Evolutionary conservation across 2,797 vertebrate genomes (phyloP).

Genomic region (Phalloptychus januarius): DNA sequence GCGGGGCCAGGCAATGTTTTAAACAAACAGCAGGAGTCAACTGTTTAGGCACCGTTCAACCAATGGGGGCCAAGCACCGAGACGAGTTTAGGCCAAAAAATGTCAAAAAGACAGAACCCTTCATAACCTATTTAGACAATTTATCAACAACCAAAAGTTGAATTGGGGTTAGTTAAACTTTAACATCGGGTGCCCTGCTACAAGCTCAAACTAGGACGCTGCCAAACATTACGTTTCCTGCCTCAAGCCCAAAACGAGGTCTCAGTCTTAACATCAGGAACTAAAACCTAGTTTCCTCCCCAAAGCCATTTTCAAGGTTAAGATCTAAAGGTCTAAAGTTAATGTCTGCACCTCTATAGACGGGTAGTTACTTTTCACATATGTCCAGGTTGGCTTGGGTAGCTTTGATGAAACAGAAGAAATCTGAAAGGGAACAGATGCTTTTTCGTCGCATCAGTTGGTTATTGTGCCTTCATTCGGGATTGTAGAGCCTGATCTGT

Average conservation of each 20-base stretch:
- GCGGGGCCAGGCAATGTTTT: no score
- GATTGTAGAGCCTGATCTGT: neutral
- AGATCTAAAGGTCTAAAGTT: no score
- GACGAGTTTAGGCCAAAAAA: no score
- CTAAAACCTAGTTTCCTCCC: neutral
- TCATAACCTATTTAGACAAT: no score
- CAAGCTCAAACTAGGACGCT: neutral
- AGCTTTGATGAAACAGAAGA: neutral
- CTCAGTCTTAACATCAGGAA: neutral
- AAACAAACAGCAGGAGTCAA: no score
- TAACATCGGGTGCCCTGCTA: neutral
- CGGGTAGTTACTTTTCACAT: neutral
- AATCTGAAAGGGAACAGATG: neutral
- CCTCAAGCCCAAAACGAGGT: neutral
- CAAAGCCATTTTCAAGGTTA: neutral
- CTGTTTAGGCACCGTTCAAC: no score
- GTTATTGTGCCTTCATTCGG: neutral
- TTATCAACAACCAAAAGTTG: no score
- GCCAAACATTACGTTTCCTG: neutral
- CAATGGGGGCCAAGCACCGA: no score
- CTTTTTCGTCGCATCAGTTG: neutral
- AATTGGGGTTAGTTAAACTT: no score
- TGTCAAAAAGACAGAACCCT: no score
- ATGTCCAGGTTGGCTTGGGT: neutral
- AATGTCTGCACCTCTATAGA: no score